phyloP scores from a whole-genome alignment of 2,888 invertebrate species.

The Exephanes ischioxanthus region DNA sequence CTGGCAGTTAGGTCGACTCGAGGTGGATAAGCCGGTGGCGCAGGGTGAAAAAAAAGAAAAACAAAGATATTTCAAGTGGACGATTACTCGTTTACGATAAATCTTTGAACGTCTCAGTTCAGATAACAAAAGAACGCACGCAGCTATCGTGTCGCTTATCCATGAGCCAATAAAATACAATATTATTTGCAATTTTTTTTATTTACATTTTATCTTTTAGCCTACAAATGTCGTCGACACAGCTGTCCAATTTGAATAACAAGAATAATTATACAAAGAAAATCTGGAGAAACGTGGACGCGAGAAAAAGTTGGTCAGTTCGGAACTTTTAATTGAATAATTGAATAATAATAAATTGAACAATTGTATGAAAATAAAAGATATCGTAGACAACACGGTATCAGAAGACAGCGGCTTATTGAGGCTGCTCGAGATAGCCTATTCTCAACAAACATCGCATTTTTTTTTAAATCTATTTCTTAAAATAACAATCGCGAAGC shows the following conservation, averaged over 20 bases:
- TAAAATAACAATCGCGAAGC: background rate
- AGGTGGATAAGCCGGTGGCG: slow-evolving; percentile 32
- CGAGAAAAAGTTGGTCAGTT: background rate
- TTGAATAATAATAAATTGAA: no score
- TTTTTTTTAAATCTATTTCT: background rate
- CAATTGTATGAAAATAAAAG: background rate
- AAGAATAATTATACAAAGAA: background rate
- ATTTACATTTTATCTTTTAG: background rate
- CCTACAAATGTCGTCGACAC: no score
- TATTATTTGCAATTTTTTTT: background rate
- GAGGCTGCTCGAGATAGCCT: slow-evolving; percentile 44
- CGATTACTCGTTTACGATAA: slow-evolving; percentile 70
- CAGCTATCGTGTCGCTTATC: background rate
- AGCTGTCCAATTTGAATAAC: no score
- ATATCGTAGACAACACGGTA: slow-evolving; percentile 1
- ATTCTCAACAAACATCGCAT: slow-evolving; percentile 16
- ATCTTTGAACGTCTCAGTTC: slow-evolving; percentile 49
- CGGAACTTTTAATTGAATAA: no score
- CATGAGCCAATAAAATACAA: background rate
- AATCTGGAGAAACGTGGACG: background rate
- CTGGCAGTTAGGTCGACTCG: slow-evolving; percentile 47
- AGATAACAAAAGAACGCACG: slow-evolving; percentile 47
- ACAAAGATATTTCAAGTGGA: slow-evolving; percentile 62
- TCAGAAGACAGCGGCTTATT: slow-evolving; percentile 25
- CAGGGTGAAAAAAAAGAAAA: background rate